A percentile compares a stretch with the other conserved stretches of the same genome.
These are phyloP conservation scores for Calypte anna DNA, from an alignment of 2,113 vertebrate genomes.

Conservation along the genomic window DNA sequence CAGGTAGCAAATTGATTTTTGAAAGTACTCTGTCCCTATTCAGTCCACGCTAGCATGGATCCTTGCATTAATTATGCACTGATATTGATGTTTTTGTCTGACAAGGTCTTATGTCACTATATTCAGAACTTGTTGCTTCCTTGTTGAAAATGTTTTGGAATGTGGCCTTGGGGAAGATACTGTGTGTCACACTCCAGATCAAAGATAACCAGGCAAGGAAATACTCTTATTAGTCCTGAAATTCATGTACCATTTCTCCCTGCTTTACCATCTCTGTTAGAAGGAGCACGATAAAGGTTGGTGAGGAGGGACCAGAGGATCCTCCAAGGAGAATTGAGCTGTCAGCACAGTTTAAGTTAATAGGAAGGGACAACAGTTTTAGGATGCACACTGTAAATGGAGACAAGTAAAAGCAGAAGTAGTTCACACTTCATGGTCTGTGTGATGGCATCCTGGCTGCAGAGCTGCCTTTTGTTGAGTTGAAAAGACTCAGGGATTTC, in stretches of 20 bases:
- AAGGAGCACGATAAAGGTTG: neutral
- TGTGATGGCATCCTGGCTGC: neutral
- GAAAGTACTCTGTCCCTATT: conserved; percentile 74
- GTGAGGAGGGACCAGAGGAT: neutral
- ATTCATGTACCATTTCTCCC: neutral
- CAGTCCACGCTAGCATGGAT: conserved; percentile 67
- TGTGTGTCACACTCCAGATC: conserved; percentile 45
- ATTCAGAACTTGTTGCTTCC: conserved; percentile 73
- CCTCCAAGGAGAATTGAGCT: conserved; percentile 39
- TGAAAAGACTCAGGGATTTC: neutral
- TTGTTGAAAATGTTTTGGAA: conserved; percentile 75
- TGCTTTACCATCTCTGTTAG: neutral
- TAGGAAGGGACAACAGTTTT: conserved; percentile 15
- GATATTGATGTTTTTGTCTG: conserved; percentile 79
- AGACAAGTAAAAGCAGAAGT: neutral
- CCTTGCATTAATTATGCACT: conserved; percentile 80
- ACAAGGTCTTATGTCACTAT: conserved; percentile 78
- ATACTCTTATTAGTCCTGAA: conserved; percentile 54
- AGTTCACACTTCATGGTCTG: conserved; percentile 39
- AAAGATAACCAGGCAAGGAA: conserved; percentile 56
- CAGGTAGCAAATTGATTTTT: conserved; percentile 81
- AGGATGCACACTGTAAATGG: neutral
- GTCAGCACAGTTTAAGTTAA: neutral
- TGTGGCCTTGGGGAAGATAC: conserved; percentile 71
- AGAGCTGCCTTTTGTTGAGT: neutral